Evolutionary conservation across 2,797 vertebrate genomes (phyloP).

Genomic region (Phylloscopus collybita): DNA sequence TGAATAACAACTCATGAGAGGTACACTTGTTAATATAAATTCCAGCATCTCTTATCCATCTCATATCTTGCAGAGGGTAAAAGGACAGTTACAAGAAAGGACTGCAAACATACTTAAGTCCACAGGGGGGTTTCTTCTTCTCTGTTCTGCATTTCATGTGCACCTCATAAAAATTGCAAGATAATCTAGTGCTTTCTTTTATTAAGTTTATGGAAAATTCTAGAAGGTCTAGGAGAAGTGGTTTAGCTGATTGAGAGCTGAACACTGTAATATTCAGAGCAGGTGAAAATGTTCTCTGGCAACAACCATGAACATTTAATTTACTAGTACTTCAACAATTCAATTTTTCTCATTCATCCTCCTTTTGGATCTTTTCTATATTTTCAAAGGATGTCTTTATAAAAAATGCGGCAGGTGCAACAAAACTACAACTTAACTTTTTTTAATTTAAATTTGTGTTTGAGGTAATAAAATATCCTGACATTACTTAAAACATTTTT

Average conservation of each 20-base stretch:
- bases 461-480: background rate
- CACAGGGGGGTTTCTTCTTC: background rate
- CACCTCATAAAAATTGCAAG: background rate
- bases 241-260: background rate
- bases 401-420: background rate
- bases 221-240: background rate
- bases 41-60: background rate
- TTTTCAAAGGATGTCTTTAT: background rate
- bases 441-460: background rate
- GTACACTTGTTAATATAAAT: background rate
- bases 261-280: background rate
- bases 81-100: background rate
- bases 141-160: background rate
- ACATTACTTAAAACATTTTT: background rate
- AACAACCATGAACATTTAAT: background rate
- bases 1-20: background rate
- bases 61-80: background rate
- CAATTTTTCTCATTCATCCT: background rate
- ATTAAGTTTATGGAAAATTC: background rate
- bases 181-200: conserved; percentile 3
- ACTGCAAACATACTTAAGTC: background rate
- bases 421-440: background rate
- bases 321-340: background rate
- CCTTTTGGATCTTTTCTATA: background rate
- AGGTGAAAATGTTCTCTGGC: background rate